A percentile compares a stretch with the other conserved stretches of the same genome.
Evolutionary conservation across 1,140 invertebrate species (phyloP).

Genomic region (Ostrea denselamellosa): DNA sequence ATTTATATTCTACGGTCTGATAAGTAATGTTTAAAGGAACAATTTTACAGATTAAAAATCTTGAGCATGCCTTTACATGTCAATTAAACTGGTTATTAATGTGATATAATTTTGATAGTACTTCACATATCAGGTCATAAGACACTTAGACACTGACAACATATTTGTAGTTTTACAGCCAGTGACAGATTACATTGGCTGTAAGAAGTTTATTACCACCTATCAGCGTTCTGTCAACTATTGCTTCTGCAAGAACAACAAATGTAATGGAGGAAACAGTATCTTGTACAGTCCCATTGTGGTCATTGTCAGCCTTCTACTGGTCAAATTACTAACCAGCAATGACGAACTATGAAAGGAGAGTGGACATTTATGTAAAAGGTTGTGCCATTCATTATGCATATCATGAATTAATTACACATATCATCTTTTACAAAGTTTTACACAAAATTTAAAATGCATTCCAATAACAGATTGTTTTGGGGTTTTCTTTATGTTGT

Average conservation of each 20-base stretch:
- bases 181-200: constrained; percentile 57
- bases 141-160: too few relatives aligned
- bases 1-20: too few relatives aligned
- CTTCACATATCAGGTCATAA: too few relatives aligned
- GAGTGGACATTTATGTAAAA: not conserved
- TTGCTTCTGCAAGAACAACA: constrained; percentile 62
- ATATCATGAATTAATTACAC: not conserved
- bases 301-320: not conserved
- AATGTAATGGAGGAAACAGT: constrained; percentile 57
- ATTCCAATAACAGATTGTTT: too few relatives aligned
- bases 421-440: constrained; percentile 2
- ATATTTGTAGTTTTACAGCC: constrained; percentile 39
- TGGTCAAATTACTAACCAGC: not conserved
- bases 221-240: constrained; percentile 62
- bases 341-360: not conserved
- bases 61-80: too few relatives aligned
- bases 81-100: too few relatives aligned
- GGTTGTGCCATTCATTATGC: not conserved
- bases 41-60: too few relatives aligned
- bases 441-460: not conserved
- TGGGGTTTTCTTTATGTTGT: too few relatives aligned
- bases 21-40: too few relatives aligned
- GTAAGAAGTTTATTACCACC: constrained; percentile 59
- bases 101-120: too few relatives aligned
- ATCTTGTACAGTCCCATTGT: constrained; percentile 35